Percentiles rank a stretch among this genome's conserved stretches.
Evolutionary conservation across 2,797 vertebrate species (phyloP).

Genomic region (Rhincodon typus): DNA sequence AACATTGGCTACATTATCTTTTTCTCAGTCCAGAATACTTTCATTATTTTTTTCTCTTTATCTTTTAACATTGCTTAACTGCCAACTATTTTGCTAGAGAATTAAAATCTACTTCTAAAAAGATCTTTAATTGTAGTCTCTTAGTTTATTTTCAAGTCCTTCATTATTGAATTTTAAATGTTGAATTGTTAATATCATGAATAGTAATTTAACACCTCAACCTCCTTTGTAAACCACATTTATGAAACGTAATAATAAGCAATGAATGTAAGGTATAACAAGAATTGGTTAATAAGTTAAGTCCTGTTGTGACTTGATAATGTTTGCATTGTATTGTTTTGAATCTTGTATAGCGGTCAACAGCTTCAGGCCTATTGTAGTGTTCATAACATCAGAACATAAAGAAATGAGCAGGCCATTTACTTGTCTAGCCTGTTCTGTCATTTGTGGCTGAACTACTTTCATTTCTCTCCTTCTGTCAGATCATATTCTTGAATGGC

Average conservation of each 20-base stretch:
- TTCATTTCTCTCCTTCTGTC: neutral
- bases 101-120: neutral
- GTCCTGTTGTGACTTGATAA: neutral
- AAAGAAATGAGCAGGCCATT: neutral
- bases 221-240: neutral
- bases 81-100: neutral
- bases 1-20: neutral
- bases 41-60: neutral
- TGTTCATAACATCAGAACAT: neutral
- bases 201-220: neutral
- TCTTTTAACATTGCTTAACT: neutral
- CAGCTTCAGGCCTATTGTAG: neutral
- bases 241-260: neutral
- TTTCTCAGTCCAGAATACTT: neutral
- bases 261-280: neutral
- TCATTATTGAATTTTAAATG: conserved; percentile 21
- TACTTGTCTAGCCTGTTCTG: neutral
- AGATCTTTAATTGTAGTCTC: neutral
- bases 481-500: neutral
- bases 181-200: neutral
- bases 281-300: neutral
- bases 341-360: neutral
- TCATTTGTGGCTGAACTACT: neutral
- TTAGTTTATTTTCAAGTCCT: neutral
- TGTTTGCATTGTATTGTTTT: neutral